Conservation (phyloP, 2,797 vertebrate genomes). For the Enteromius trimaculatus region DNA sequence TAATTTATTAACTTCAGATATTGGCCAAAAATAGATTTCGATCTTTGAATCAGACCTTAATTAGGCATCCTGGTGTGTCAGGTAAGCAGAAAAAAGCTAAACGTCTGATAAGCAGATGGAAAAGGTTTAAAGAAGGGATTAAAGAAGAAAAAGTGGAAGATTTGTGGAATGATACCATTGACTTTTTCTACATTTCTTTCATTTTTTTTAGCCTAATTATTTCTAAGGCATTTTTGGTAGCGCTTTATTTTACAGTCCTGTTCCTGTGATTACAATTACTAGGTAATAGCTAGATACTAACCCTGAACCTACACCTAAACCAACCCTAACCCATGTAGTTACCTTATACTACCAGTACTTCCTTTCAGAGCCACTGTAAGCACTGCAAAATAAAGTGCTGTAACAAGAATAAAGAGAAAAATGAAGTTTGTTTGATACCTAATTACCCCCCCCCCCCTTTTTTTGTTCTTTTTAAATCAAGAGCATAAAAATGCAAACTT, state of each 20-base stretch:
- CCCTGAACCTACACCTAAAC: too few species aligned
- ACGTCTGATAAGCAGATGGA: neutral
- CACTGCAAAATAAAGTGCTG: too few species aligned
- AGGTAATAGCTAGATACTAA: too few species aligned
- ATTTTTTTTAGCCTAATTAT: neutral
- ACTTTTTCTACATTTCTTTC: neutral
- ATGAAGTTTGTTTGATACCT: too few species aligned
- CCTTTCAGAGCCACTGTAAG: too few species aligned
- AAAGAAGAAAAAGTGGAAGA: neutral
- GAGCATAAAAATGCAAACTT: neutral
- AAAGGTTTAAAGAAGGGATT: neutral
- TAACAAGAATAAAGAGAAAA: neutral
- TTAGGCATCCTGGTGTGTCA: neutral
- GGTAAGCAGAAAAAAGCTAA: neutral
- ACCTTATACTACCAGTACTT: too few species aligned
- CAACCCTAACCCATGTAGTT: too few species aligned
- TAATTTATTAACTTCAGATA: slow-evolving; percentile 7
- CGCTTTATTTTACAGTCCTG: too few species aligned
- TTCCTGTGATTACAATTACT: too few species aligned
- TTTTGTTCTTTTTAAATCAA: neutral
- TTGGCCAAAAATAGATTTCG: neutral
- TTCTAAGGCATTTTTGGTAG: neutral
- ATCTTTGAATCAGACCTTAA: slow-evolving; percentile 25
- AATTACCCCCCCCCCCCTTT: neutral
- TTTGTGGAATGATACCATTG: neutral